These are phyloP conservation scores for Pomacea canaliculata DNA, from an alignment of 2,888 invertebrate genomes.

Conservation along the genomic window DNA sequence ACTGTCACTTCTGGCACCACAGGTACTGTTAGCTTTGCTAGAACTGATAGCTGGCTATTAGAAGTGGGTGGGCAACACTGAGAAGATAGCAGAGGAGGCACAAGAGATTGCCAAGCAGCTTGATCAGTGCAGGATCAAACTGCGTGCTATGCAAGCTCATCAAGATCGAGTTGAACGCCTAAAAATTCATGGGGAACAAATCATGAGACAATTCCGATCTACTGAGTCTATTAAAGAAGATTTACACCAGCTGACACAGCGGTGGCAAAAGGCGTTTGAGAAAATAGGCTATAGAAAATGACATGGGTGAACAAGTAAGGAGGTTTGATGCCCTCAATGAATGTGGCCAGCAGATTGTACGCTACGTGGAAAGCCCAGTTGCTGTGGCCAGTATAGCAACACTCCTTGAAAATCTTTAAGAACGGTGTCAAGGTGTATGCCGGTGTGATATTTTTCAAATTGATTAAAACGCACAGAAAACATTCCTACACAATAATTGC, in stretches of 20 bases:
- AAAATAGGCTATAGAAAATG: conserved; percentile 76
- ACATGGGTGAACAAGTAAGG: conserved; percentile 76
- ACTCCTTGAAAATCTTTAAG: conserved; percentile 71
- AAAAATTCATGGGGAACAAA: conserved; percentile 49
- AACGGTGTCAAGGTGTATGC: conserved; percentile 61
- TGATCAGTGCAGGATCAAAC: conserved; percentile 72
- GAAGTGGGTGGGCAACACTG: conserved; percentile 73
- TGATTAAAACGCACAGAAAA: no score
- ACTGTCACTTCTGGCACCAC: conserved; percentile 46
- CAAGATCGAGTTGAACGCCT: conserved; percentile 72
- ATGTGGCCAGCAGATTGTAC: conserved; percentile 72
- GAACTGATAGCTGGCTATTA: conserved; percentile 73
- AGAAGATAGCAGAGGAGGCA: conserved; percentile 59
- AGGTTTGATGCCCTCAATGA: conserved; percentile 74
- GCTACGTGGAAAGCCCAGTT: conserved; percentile 66
- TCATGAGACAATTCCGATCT: conserved; percentile 52
- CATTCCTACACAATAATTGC: no score
- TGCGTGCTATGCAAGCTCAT: conserved; percentile 75
- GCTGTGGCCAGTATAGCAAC: conserved; percentile 68
- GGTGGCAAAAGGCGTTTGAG: conserved; percentile 67
- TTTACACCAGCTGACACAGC: conserved; percentile 68
- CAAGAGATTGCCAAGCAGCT: conserved; percentile 65
- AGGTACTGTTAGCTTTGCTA: conserved; percentile 73
- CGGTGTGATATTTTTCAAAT: no score
- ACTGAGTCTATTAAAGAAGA: conserved; percentile 66